Evolutionary conservation across 1,140 invertebrate species (phyloP).

Genomic region (Drosophila pruinosa): DNA sequence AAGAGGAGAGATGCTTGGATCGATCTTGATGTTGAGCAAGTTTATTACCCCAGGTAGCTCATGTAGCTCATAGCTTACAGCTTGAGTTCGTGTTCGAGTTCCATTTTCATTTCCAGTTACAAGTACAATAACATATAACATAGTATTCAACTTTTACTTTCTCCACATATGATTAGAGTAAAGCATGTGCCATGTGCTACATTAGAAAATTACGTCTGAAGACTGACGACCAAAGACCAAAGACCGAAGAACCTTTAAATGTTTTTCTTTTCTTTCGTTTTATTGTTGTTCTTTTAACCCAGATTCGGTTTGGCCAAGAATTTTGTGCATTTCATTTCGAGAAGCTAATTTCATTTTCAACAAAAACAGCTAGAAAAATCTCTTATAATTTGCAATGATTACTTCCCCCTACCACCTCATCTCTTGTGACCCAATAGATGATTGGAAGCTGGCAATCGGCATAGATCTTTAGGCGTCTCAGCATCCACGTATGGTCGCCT

Average conservation of each 20-base stretch:
- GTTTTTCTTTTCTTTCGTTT: constrained; percentile 3
- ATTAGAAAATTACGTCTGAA: constrained; percentile 41
- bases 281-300: constrained; percentile 22
- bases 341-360: constrained; percentile 62
- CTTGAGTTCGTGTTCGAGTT: background rate
- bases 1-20: background rate
- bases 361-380: constrained; percentile 26
- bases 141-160: constrained; percentile 43
- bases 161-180: constrained; percentile 15
- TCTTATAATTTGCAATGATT: constrained; percentile 68
- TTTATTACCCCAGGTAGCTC: constrained; percentile 5
- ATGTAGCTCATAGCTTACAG: background rate
- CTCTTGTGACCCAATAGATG: constrained; percentile 9
- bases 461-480: constrained; percentile 35
- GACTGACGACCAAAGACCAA: background rate
- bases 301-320: constrained; percentile 24
- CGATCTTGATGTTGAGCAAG: background rate
- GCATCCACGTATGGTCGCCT: constrained; percentile 7
- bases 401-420: constrained; percentile 5
- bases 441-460: constrained; percentile 35
- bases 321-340: constrained; percentile 30
- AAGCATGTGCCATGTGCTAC: constrained; percentile 24
- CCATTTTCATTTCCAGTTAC: constrained; percentile 8
- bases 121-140: background rate
- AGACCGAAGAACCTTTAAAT: constrained; percentile 17